These are phyloP conservation scores for Pseudolycoriella hygida DNA, from an alignment of 2,888 invertebrate genomes.

Conservation along the genomic window DNA sequence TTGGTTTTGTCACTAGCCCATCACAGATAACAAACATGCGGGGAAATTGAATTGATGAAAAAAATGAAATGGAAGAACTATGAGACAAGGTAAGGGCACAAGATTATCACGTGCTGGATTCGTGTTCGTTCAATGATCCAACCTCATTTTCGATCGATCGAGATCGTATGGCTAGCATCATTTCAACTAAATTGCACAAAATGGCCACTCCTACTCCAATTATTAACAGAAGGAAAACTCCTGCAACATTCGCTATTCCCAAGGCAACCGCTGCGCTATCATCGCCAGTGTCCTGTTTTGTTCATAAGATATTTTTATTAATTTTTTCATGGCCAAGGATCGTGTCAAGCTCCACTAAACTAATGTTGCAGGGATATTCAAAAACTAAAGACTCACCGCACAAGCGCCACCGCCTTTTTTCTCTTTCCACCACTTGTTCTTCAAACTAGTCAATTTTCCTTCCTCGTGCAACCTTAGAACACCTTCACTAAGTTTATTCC, in stretches of 20 bases:
- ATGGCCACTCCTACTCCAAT: constrained; percentile 47
- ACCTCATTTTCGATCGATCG: constrained; percentile 21
- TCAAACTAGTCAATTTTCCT: constrained; percentile 57
- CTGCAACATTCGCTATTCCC: constrained; percentile 58
- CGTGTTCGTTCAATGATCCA: too few relatives aligned
- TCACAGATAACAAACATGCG: too few relatives aligned
- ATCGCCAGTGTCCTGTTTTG: constrained; percentile 13
- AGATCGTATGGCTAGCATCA: constrained; percentile 11
- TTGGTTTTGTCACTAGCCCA: too few relatives aligned
- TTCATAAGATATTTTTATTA: background rate
- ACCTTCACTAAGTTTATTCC: constrained; percentile 60
- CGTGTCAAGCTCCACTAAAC: too few relatives aligned
- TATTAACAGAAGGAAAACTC: constrained; percentile 59
- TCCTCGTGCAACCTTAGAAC: constrained; percentile 72
- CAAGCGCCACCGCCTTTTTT: constrained; percentile 59
- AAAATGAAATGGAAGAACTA: background rate
- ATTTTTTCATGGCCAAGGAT: background rate
- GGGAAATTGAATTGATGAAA: too few relatives aligned
- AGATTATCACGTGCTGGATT: background rate
- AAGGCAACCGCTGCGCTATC: constrained; percentile 32
- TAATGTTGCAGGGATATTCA: too few relatives aligned
- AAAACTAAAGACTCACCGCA: constrained; percentile 44
- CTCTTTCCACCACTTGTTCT: constrained; percentile 83
- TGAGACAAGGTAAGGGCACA: background rate
- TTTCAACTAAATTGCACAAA: constrained; percentile 46